Conservation (phyloP, 2,797 vertebrate genomes). For the Rousettus madagascariensis region DNA sequence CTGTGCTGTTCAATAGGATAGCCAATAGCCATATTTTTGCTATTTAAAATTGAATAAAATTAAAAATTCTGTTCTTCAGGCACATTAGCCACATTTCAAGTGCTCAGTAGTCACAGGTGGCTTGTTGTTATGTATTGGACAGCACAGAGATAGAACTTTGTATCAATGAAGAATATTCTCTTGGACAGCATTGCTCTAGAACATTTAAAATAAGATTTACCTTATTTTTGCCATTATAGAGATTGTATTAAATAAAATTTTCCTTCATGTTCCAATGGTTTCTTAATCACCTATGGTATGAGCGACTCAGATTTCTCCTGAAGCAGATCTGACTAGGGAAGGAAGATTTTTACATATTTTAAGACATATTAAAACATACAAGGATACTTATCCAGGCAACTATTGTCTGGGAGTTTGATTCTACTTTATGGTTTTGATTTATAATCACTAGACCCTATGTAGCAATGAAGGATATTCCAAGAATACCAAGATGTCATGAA, state of each 20-base stretch:
- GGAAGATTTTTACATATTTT: slow-evolving; percentile 52
- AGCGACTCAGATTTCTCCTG: slow-evolving; percentile 53
- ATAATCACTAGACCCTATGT: slow-evolving; percentile 52
- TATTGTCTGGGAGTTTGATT: slow-evolving; percentile 65
- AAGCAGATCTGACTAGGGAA: slow-evolving; percentile 67
- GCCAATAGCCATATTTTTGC: not conserved
- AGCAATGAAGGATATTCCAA: slow-evolving; percentile 55
- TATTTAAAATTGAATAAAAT: slow-evolving; percentile 35
- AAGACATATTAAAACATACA: slow-evolving; percentile 55
- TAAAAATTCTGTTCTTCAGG: slow-evolving; percentile 4
- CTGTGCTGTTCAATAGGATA: not conserved
- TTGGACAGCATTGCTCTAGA: not conserved
- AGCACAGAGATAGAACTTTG: not conserved
- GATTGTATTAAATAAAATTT: slow-evolving; percentile 74
- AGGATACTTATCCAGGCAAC: slow-evolving; percentile 75
- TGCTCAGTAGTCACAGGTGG: not conserved
- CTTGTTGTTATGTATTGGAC: not conserved
- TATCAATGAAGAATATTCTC: not conserved
- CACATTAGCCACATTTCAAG: not conserved
- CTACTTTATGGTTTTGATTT: slow-evolving; percentile 68
- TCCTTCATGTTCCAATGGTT: slow-evolving; percentile 55
- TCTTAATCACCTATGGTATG: not conserved
- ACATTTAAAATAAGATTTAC: slow-evolving; percentile 30
- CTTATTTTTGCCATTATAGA: slow-evolving; percentile 43
- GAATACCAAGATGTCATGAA: slow-evolving; percentile 42